Percentiles rank a stretch among this genome's conserved stretches.
phyloP scores from a whole-genome alignment of 2,797 vertebrate species.

The Nannoperca australis region DNA sequence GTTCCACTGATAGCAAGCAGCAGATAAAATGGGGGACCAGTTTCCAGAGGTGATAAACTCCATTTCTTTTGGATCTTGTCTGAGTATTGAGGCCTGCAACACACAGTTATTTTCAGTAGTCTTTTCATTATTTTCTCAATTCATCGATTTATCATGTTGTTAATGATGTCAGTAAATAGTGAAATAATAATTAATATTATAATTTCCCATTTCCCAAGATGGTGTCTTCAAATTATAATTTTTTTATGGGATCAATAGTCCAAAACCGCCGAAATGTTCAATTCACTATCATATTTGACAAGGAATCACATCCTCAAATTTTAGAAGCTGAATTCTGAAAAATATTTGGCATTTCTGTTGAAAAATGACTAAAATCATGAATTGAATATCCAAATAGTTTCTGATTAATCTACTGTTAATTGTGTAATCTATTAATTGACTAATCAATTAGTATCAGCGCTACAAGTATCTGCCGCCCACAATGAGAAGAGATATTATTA shows the following conservation, averaged over 20 bases:
- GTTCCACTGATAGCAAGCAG: slow-evolving; percentile 1
- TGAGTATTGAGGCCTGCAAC: not conserved
- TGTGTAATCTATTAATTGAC: not conserved
- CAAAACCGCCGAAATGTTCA: not conserved
- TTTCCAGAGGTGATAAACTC: slow-evolving; percentile 3
- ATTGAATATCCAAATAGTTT: not conserved
- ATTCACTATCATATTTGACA: not conserved
- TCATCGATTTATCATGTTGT: not conserved
- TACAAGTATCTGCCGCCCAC: not conserved
- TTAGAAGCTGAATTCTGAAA: not conserved
- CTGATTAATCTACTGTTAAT: not conserved
- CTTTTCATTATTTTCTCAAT: not conserved
- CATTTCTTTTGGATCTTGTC: not conserved
- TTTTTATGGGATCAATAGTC: not conserved
- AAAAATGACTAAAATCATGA: not conserved
- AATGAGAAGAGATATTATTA: not conserved
- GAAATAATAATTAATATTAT: not conserved
- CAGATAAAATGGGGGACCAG: not conserved
- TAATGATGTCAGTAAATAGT: not conserved
- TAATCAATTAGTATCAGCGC: not conserved
- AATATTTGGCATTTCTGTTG: not conserved
- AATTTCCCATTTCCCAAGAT: not conserved
- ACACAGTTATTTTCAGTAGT: not conserved
- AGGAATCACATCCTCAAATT: not conserved
- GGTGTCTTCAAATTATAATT: not conserved